Evolutionary conservation across 2,797 vertebrate genomes (phyloP), one percentile per base, ranked within the genome.

Genomic region (Crenuchus spilurus): DNA sequence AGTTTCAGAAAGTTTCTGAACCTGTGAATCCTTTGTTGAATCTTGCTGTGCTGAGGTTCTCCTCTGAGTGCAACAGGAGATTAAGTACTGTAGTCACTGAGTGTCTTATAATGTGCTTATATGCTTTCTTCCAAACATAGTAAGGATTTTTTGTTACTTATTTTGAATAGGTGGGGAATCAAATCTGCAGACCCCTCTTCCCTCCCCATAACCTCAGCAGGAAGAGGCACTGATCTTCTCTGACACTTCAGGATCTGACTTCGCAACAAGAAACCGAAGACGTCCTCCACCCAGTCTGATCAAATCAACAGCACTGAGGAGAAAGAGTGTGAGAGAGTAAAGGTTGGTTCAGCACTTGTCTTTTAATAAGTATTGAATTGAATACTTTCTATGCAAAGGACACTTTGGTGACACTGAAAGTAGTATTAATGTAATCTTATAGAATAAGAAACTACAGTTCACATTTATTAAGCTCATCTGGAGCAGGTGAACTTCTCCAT

Each of bases 181-280:
- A 26, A 63, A 54, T 46, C 62, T 30, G 39, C 10, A 49, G 41
- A n/a, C 57, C 52, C 33, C 13, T 61, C 63, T 0, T 33, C n/a
- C 39, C 39, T 33, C 31, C 28, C 14, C 30, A 13, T 6, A n/a
- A 2, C n/a, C 57, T 86, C 88, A 97, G 76, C 95, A 97, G 72
- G 94, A 95, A 0, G 93, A 93, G 83, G 94, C 95, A 63, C 91
- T 92, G 90, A 98, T 95, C 87, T 97, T 98, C 88, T 95, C 95
- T 0, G 96, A 95, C 9, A 96, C 91, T 26, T 98, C 95, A 20
- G 83, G 82, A 61, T 98, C 95, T 0, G 96, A 97, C 85, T 98
- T 99, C 85, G 96, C 97, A 16, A 99, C 94, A 62, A 99, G 93
- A 83, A 99, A 97, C 18, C 94, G 90, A 62, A 98, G 93, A 70